phyloP scores from a whole-genome alignment of 2,113 vertebrate species.

The Rhagologus leucostigma region DNA sequence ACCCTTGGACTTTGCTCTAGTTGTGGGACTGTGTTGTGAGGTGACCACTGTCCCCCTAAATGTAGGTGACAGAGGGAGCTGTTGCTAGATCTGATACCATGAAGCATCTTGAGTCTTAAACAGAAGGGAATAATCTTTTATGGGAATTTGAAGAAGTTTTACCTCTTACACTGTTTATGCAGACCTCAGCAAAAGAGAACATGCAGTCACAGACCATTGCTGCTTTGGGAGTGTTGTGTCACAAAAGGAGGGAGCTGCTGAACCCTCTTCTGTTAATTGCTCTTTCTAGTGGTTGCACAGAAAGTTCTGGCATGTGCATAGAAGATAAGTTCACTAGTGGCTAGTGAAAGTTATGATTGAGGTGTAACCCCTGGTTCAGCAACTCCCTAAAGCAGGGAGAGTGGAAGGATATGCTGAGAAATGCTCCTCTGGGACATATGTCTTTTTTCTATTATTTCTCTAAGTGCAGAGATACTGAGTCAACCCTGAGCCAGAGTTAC shows the following conservation, averaged over 20 bases:
- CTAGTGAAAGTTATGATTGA: not conserved
- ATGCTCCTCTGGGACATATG: not conserved
- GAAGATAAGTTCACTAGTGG: not conserved
- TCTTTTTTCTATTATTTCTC: not conserved
- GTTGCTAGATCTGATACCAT: not conserved
- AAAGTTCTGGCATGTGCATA: not conserved
- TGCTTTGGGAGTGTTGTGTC: not conserved
- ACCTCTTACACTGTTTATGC: not conserved
- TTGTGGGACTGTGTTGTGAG: not conserved
- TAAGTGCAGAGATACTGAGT: not conserved
- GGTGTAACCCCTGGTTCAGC: not conserved
- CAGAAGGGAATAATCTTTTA: not conserved
- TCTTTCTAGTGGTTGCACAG: not conserved
- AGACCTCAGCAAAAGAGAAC: not conserved
- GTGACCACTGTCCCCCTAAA: rapidly evolving
- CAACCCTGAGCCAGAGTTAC: not conserved
- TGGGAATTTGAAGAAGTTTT: not conserved
- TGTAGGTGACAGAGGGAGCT: not conserved
- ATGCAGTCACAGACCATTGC: not conserved
- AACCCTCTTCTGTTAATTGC: not conserved
- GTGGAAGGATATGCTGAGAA: not conserved
- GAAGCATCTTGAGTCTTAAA: not conserved
- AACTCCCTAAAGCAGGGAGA: not conserved
- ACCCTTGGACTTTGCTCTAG: not conserved
- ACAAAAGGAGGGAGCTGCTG: not conserved